phyloP scores from a whole-genome alignment of 2,797 vertebrate species.

The Sebastes trivittatus region DNA sequence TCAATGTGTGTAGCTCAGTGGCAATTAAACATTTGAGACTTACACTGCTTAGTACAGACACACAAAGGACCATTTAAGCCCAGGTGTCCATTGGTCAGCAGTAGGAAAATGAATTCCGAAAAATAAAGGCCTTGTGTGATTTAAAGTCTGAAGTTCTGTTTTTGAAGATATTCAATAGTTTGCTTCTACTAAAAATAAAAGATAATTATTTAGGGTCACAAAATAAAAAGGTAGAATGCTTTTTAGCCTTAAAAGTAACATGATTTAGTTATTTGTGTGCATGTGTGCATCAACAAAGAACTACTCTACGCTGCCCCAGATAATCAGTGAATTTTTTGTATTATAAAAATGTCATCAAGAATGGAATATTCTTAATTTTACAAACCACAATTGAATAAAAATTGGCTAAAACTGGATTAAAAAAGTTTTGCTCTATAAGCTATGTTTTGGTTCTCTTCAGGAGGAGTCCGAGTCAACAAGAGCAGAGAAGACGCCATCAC shows the following conservation, averaged over 20 bases:
- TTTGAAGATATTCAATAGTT: too few species aligned
- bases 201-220: not conserved
- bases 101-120: not conserved
- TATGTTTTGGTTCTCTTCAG: constrained; percentile 32
- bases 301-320: not conserved
- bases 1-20: not conserved
- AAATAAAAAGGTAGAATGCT: not conserved
- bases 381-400: not conserved
- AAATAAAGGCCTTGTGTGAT: not conserved
- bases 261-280: not conserved
- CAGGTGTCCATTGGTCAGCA: not conserved
- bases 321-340: not conserved
- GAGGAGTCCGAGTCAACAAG: constrained; percentile 20
- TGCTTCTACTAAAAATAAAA: not conserved
- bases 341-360: not conserved
- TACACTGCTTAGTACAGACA: not conserved
- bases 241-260: not conserved
- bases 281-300: not conserved
- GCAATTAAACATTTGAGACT: not conserved
- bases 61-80: too few species aligned
- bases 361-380: not conserved
- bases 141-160: not conserved
- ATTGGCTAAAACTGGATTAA: not conserved
- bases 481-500: constrained; percentile 23
- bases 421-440: not conserved